Evolutionary conservation across 2,113 vertebrate species (phyloP), one percentile per base, ranked within the genome.

Genomic region (Solea solea): DNA sequence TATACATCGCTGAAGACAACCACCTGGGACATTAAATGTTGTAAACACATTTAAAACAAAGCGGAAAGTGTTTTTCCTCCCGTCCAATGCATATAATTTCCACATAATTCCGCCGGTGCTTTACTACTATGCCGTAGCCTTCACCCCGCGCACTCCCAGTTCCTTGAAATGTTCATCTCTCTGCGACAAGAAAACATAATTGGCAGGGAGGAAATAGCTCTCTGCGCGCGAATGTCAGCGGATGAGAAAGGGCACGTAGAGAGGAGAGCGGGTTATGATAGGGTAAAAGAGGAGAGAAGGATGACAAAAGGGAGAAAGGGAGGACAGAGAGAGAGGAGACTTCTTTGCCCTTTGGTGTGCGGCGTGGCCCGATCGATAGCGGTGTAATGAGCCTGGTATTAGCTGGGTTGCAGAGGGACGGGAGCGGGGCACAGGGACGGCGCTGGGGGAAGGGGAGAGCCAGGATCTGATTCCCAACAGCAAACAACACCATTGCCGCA

Each of bases 351-450:
- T 89, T 83, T 90, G 73, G 81, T 82, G 81, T 76, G 78, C 49
- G 63, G 84, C 74, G 54, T 72, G 86, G 74, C 67, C 51, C 83
- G 83, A 91, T 90, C 91, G 89, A 91, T 92, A 78, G 80, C 62
- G 3, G 9, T 28, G 88, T 92, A 91, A 92, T 91, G 90, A 91
- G 90, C 67, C 80, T 84, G 86, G 88, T 92, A 89, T 91, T 91
- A 90, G 89, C 87, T 51, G 80, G 80, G 88, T 78, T 88, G 88
- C 82, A 82, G 69, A 85, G 91, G 86, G 90, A 91, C 87, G 54
- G 21, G 79, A 46, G 80, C 69, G 56, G 87, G 78, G 80, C 61
- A 69, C 79, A 69, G 84, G 78, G 83, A 72, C 60, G 82, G 81
- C 16, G 45, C 74, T 27, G 65, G 74, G 84, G 70, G 73, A 39